Evolutionary conservation across 2,113 vertebrate genomes (phyloP).

Genomic region (Picathartes gymnocephalus): DNA sequence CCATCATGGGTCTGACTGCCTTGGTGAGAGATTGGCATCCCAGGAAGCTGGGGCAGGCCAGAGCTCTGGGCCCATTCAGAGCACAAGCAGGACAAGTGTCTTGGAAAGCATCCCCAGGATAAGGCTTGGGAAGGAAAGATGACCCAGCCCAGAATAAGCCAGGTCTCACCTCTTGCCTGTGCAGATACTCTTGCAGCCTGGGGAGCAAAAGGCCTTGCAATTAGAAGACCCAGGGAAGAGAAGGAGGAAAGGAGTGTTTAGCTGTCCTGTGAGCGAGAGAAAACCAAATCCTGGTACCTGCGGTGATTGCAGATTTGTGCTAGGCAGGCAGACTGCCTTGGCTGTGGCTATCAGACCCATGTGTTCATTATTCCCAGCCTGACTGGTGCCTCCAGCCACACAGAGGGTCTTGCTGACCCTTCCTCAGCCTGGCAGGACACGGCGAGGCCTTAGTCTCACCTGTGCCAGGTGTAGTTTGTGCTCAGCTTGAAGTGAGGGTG

Average conservation of each 20-base stretch:
- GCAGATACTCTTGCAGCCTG: background rate
- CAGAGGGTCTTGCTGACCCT: background rate
- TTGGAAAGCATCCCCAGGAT: background rate
- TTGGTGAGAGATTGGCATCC: too few relatives aligned
- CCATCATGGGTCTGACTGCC: rapidly evolving
- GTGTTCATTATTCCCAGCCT: background rate
- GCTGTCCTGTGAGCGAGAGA: background rate
- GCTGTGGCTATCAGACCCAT: background rate
- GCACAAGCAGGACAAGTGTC: rapidly evolving
- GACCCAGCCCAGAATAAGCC: background rate
- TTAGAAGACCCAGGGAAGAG: background rate
- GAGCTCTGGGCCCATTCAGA: background rate
- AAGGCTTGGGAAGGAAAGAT: background rate
- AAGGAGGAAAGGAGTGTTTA: background rate
- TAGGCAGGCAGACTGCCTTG: rapidly evolving
- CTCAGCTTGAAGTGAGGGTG: background rate
- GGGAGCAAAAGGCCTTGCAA: background rate
- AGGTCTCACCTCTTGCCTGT: background rate
- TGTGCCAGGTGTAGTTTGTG: slow-evolving; percentile 4
- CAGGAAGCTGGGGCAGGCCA: background rate
- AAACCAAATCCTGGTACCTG: background rate
- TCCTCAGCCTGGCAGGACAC: rapidly evolving
- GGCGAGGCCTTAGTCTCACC: background rate
- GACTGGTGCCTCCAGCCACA: rapidly evolving
- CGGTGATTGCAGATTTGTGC: rapidly evolving